Conservation (phyloP, 1,140 invertebrate genomes). For the Apocrypta bakeri region DNA sequence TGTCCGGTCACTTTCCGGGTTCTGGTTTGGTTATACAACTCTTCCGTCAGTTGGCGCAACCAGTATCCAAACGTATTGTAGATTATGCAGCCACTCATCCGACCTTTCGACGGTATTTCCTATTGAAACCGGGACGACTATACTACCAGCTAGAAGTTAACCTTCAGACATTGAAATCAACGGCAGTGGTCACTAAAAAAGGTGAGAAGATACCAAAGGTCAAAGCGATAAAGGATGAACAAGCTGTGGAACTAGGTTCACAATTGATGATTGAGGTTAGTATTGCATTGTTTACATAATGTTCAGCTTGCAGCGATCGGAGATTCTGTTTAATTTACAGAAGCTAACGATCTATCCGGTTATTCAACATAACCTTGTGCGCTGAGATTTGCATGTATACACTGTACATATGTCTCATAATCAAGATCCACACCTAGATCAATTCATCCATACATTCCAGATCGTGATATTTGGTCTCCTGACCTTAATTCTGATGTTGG, state of each 20-base stretch:
- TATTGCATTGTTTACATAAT: too few relatives aligned
- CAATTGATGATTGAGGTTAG: slow-evolving; percentile 58
- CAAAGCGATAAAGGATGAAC: slow-evolving; percentile 44
- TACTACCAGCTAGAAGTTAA: slow-evolving; percentile 51
- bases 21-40: slow-evolving; percentile 48
- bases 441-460: too few relatives aligned
- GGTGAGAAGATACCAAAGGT: not conserved
- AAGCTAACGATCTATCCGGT: too few relatives aligned
- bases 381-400: too few relatives aligned
- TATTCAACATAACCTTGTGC: too few relatives aligned
- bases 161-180: slow-evolving; percentile 27
- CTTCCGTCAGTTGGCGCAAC: slow-evolving; percentile 55
- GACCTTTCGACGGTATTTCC: slow-evolving; percentile 52
- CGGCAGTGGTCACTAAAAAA: not conserved
- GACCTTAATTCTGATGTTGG: not conserved
- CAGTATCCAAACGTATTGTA: slow-evolving; percentile 55
- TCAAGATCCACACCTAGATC: too few relatives aligned
- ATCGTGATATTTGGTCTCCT: slow-evolving; percentile 27
- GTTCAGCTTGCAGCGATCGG: not conserved
- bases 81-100: slow-evolving; percentile 52
- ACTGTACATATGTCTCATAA: too few relatives aligned
- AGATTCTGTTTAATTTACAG: too few relatives aligned
- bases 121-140: slow-evolving; percentile 52
- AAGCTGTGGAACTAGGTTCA: slow-evolving; percentile 52
- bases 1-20: slow-evolving; percentile 42